phyloP scores from a whole-genome alignment of 2,113 vertebrate species.

The Cephalopterus ornatus region DNA sequence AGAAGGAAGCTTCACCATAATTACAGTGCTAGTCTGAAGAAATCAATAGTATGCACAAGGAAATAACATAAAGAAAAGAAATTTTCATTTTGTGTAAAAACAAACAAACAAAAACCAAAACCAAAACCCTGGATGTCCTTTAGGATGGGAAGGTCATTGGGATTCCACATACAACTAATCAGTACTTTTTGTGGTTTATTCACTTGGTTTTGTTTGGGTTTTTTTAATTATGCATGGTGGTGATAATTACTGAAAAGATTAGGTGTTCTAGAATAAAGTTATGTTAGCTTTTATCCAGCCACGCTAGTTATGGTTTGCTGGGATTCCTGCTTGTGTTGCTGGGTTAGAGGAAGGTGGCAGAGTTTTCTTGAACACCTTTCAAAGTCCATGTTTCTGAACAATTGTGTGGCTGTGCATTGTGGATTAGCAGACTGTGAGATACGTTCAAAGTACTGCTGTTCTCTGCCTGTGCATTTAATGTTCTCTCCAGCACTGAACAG shows the following conservation, averaged over 20 bases:
- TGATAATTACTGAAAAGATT: neutral
- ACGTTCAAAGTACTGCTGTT: neutral
- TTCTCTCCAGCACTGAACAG: neutral
- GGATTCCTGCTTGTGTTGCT: neutral
- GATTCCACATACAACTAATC: neutral
- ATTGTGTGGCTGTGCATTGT: neutral
- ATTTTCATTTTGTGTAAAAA: neutral
- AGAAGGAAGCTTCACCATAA: neutral
- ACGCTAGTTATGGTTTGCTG: neutral
- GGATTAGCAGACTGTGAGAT: neutral
- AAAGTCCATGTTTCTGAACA: neutral
- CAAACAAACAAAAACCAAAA: neutral
- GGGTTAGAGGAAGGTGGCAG: neutral
- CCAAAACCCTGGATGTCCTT: neutral
- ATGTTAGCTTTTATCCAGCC: neutral
- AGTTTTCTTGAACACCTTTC: neutral
- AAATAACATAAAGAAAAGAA: neutral
- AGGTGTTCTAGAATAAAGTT: neutral
- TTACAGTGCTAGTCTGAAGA: neutral
- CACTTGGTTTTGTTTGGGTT: neutral
- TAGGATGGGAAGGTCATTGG: neutral
- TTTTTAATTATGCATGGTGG: neutral
- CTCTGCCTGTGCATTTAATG: neutral
- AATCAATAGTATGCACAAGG: neutral
- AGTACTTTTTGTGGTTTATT: neutral